phyloP scores from a whole-genome alignment of 35 echinoderm and acorn worm genomes.

The Apostichopus parvimensis region DNA sequence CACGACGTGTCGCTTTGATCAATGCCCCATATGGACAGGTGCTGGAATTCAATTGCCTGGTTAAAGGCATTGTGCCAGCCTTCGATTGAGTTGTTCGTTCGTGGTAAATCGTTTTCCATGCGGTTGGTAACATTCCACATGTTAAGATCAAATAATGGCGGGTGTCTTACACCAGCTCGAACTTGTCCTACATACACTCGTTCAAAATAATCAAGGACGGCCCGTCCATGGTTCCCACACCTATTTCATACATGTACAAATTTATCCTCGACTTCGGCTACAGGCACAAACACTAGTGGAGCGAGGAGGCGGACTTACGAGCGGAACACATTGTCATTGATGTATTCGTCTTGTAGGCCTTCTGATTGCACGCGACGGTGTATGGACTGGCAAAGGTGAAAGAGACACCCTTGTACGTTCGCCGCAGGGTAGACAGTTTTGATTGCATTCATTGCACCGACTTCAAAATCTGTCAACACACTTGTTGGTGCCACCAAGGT shows the following conservation, averaged over 20 bases:
- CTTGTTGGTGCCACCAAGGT: slow-evolving; percentile 6
- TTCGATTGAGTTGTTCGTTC: too few species aligned
- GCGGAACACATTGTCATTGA: background rate
- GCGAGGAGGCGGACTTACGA: background rate
- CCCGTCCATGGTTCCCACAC: too few species aligned
- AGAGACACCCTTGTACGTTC: slow-evolving; percentile 16
- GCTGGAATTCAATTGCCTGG: too few species aligned
- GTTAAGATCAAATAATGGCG: too few species aligned
- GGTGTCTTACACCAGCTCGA: too few species aligned
- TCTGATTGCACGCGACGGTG: slow-evolving; percentile 13
- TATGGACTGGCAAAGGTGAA: slow-evolving; percentile 18
- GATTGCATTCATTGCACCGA: slow-evolving; percentile 11
- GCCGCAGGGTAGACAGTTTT: slow-evolving; percentile 8
- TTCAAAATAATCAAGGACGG: too few species aligned
- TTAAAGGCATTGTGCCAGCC: too few species aligned
- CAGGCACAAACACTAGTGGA: background rate
- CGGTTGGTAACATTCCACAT: too few species aligned
- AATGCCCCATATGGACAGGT: background rate
- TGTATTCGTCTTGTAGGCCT: slow-evolving; percentile 5
- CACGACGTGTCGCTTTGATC: slow-evolving; percentile 3
- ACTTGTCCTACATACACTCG: too few species aligned
- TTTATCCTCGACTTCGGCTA: too few species aligned
- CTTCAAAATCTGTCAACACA: slow-evolving; percentile 16
- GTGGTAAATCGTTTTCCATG: too few species aligned
- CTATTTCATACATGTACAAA: too few species aligned